Conservation (phyloP, 2,888 invertebrate genomes). For the Parnassius orleans region DNA sequence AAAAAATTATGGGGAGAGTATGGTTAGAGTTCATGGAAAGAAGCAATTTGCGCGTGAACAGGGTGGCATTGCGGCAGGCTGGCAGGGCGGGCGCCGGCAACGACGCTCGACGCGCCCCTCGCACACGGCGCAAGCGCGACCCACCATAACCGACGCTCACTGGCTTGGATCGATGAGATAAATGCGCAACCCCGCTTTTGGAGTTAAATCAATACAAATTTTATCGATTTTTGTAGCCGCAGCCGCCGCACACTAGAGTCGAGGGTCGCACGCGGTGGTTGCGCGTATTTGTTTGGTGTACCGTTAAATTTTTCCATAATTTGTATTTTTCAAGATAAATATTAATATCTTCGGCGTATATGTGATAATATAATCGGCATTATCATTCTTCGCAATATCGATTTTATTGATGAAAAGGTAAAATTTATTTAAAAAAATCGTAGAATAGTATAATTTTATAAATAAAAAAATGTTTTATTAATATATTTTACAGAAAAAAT, state of each 20-base stretch:
- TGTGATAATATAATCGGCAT: slow-evolving; percentile 5
- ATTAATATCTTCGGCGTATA: background rate
- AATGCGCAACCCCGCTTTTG: slow-evolving; percentile 87
- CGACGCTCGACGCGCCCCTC: slow-evolving; percentile 34
- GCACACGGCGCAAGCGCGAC: slow-evolving; percentile 61
- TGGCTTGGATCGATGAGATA: slow-evolving; percentile 86
- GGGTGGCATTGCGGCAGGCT: slow-evolving; percentile 50
- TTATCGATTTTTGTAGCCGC: slow-evolving; percentile 87
- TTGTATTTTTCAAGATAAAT: background rate
- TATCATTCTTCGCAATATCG: background rate
- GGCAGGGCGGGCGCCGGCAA: slow-evolving; percentile 51
- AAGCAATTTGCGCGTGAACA: slow-evolving; percentile 69
- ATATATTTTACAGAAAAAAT: too few species aligned
- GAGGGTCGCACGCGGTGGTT: slow-evolving; percentile 79
- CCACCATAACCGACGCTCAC: slow-evolving; percentile 40
- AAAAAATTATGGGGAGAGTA: slow-evolving; percentile 14
- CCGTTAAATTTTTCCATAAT: slow-evolving; percentile 15
- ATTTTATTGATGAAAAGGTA: slow-evolving; percentile 1
- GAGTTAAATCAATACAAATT: slow-evolving; percentile 86
- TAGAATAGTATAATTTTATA: too few species aligned
- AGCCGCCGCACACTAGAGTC: slow-evolving; percentile 78
- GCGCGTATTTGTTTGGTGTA: slow-evolving; percentile 54
- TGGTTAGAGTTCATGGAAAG: slow-evolving; percentile 23
- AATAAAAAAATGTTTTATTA: too few species aligned
- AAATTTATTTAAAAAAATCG: background rate